Evolutionary conservation across 2,113 vertebrate genomes (phyloP).

Genomic region (Phalacrocorax brasilianus): DNA sequence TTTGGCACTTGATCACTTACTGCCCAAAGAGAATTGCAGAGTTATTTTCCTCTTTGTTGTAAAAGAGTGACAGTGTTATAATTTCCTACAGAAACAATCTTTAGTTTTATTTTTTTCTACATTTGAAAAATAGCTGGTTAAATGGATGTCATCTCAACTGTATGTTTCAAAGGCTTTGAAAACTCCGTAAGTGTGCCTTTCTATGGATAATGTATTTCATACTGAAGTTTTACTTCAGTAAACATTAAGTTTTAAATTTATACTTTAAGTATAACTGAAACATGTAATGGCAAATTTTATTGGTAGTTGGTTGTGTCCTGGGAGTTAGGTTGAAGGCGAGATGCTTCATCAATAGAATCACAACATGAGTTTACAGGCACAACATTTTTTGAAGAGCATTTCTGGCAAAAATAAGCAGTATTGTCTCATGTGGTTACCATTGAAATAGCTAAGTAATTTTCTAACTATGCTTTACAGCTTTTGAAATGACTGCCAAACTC

Average conservation of each 20-base stretch:
- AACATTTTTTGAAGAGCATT: not conserved
- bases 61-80: not conserved
- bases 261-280: not conserved
- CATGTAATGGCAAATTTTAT: not conserved
- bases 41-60: not conserved
- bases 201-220: not conserved
- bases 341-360: not conserved
- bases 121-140: not conserved
- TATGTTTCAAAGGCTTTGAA: not conserved
- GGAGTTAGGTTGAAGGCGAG: not conserved
- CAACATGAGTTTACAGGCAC: not conserved
- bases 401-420: not conserved
- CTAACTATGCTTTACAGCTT: slow-evolving; percentile 25
- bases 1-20: not conserved
- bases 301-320: not conserved
- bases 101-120: not conserved
- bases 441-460: slow-evolving; percentile 20
- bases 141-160: not conserved
- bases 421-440: not conserved
- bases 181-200: not conserved
- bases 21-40: not conserved
- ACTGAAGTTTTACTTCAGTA: not conserved
- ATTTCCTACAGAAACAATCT: not conserved
- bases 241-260: not conserved
- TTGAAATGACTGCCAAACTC: slow-evolving; percentile 26